These are phyloP conservation scores for Polyommatus iphigenia DNA, from an alignment of 2,888 invertebrate genomes.

Conservation along the genomic window DNA sequence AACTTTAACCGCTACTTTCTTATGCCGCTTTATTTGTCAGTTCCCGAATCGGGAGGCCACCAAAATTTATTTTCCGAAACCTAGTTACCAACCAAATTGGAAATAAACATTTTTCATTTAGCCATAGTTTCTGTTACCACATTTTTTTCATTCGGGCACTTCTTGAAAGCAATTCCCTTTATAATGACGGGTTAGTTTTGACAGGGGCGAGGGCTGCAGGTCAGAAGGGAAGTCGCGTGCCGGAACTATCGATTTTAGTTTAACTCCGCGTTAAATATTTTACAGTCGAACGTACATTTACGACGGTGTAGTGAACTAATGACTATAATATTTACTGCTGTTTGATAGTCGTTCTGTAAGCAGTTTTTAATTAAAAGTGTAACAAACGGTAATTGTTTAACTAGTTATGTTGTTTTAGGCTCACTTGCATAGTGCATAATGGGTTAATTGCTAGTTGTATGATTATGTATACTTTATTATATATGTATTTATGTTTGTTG, in stretches of 20 bases:
- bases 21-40: too few relatives aligned
- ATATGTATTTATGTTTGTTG: too few relatives aligned
- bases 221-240: conserved; percentile 20
- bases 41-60: too few relatives aligned
- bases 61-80: too few relatives aligned
- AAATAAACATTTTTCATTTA: background rate
- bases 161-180: background rate
- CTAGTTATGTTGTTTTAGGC: too few relatives aligned
- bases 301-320: background rate
- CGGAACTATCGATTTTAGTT: conserved; percentile 23
- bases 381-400: background rate
- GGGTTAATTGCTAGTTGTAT: too few relatives aligned
- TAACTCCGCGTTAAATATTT: conserved; percentile 19
- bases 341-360: background rate
- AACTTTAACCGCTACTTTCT: too few relatives aligned
- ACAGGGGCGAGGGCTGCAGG: background rate
- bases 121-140: background rate
- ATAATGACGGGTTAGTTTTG: conserved; percentile 7
- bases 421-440: too few relatives aligned
- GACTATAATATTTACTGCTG: background rate
- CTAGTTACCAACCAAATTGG: too few relatives aligned
- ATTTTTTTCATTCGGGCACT: background rate
- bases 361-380: background rate
- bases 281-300: conserved; percentile 8
- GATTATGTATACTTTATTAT: too few relatives aligned